Evolutionary conservation across 2,888 invertebrate genomes (phyloP).

Genomic region (Mesorhabditis spiculigera): DNA sequence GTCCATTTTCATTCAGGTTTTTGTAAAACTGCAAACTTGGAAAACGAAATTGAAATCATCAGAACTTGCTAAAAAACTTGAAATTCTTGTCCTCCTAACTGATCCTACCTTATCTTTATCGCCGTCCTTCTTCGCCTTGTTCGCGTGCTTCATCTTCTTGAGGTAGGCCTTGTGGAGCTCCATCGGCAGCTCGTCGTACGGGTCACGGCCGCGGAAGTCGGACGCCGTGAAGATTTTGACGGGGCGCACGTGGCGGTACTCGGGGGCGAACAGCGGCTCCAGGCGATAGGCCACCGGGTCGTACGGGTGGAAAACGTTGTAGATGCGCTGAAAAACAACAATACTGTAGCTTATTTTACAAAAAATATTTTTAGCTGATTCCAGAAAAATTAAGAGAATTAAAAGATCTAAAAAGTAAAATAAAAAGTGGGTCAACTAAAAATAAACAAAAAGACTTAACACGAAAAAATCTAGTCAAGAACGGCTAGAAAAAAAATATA

Average conservation of each 20-base stretch:
- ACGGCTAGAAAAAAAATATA: too few species aligned
- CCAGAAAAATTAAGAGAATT: too few species aligned
- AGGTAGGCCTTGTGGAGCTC: slow-evolving; percentile 52
- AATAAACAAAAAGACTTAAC: too few species aligned
- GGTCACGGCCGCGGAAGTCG: slow-evolving; percentile 21
- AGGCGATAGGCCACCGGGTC: slow-evolving; percentile 55
- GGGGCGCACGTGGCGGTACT: slow-evolving; percentile 52
- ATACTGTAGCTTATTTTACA: too few species aligned
- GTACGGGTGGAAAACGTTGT: slow-evolving; percentile 53
- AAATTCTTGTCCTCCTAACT: too few species aligned
- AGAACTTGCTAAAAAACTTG: too few species aligned
- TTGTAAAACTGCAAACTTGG: background rate
- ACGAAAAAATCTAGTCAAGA: too few species aligned
- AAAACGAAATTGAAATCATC: too few species aligned
- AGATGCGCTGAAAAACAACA: slow-evolving; percentile 34
- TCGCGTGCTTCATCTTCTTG: slow-evolving; percentile 47
- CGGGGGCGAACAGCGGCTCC: slow-evolving; percentile 52
- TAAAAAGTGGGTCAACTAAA: too few species aligned
- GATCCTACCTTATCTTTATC: slow-evolving; percentile 12
- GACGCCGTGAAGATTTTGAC: slow-evolving; percentile 42
- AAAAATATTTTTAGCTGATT: too few species aligned
- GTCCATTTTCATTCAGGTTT: background rate
- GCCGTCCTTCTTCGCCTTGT: slow-evolving; percentile 34
- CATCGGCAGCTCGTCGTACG: slow-evolving; percentile 40
- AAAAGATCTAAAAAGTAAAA: too few species aligned